Base-by-base conservation (phyloP, 2,888 invertebrate genomes). In the Agrilus cyanescens region DNA sequence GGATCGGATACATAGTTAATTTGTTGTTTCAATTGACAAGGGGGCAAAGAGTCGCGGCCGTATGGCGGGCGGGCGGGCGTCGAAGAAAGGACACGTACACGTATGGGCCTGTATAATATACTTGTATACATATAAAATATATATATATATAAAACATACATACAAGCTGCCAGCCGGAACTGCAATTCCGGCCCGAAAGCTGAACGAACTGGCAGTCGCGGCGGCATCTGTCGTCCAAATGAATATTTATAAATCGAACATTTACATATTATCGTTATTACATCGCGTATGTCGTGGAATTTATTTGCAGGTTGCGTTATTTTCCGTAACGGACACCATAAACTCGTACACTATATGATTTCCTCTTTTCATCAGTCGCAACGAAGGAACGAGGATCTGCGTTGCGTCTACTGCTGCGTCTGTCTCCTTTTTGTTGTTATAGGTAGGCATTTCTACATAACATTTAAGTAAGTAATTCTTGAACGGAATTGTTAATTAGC, bases 131-230 rank as follows among this genome's bases (percentile, higher is more conserved):
- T 25, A 20, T 13, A 16, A 20, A 12, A n/a, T n/a, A n/a, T n/a
- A n/a, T n/a, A n/a, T n/a, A n/a, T n/a, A n/a, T n/a, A n/a, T n/a
- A 16, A 25, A 15, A 16, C 16, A 14, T 6, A 25, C 25, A 10
- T 25, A 25, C 25, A 25, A 10, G 25, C 25, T 25, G 25, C 48
- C 50, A 52, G 62, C 64, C 65, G 66, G 66, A 65, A 66, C 65
- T 61, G 60, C 61, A 60, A 63, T 65, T 65, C 65, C 65, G 65
- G 65, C 53, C 43, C 49, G 52, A 52, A 50, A 52, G 54, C 51
- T 51, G 49, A 50, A 48, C 46, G 25, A 25, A 25, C 25, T 10
- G 25, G 25, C 25, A 25, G 25, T 25, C 25, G 51, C 55, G 53
- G 51, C 55, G 53, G 54, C 57, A 57, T 57, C 57, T 57, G 57